These are phyloP conservation scores for Aptenodytes forsteri DNA, from an alignment of 2,113 vertebrate genomes.

Conservation along the genomic window DNA sequence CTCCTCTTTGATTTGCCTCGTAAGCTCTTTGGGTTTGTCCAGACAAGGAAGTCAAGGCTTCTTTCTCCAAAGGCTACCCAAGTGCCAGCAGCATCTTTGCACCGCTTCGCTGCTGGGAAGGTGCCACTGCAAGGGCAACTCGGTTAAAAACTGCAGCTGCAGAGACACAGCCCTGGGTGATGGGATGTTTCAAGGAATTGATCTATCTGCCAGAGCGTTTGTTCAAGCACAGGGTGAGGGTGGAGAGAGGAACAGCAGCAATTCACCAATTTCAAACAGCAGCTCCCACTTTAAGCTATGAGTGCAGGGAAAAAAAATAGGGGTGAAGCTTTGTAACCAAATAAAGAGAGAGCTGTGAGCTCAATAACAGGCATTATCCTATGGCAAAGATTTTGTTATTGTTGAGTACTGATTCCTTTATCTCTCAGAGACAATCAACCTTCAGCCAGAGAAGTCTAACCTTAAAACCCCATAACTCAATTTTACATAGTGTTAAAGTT, in stretches of 20 bases:
- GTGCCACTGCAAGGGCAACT: not conserved
- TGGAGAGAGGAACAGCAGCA: not conserved
- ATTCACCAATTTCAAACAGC: conserved; percentile 15
- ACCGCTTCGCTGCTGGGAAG: not conserved
- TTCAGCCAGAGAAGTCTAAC: conserved; percentile 71
- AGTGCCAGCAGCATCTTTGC: not conserved
- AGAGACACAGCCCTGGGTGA: not conserved
- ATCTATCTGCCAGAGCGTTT: not conserved
- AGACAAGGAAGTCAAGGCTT: not conserved
- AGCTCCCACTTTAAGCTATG: not conserved
- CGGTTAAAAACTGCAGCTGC: not conserved
- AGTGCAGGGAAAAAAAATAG: not conserved
- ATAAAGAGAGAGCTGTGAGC: conserved; percentile 54
- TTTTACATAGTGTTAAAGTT: conserved; percentile 75
- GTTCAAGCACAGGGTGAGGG: not conserved
- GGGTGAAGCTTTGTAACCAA: conserved; percentile 39
- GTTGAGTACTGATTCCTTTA: conserved; percentile 61
- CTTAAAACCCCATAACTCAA: conserved; percentile 75
- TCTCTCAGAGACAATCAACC: conserved; percentile 72
- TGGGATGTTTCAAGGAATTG: not conserved
- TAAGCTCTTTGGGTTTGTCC: not conserved
- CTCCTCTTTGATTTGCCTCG: not conserved
- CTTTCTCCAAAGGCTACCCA: not conserved
- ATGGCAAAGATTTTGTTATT: conserved; percentile 60
- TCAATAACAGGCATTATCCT: conserved; percentile 49